Base-by-base conservation (phyloP, 2,888 invertebrate species). In the Cyclophora albipunctata region DNA sequence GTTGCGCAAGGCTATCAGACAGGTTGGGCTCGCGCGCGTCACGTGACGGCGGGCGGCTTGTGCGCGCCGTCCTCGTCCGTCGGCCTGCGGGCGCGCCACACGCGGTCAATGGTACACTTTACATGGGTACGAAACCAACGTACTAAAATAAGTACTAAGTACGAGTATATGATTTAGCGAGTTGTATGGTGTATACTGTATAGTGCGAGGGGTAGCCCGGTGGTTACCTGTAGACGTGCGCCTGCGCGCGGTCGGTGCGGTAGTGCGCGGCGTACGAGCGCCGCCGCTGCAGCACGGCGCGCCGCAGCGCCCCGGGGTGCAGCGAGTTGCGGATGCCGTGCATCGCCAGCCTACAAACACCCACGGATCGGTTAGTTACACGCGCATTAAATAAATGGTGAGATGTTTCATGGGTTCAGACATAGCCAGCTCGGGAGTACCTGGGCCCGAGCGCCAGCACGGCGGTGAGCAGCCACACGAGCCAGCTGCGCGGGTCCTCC, bases 401-500 rank as follows among this genome's bases (percentile, higher is more conserved):
- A 20, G 20, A 20, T 20, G 20, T 20, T 20, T 20, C 2, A 20
- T 20, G 20, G 20, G 1, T 20, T 20, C 20, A 20, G 20, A 20
- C 20, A 20, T 20, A 20, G 20, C 20, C 20, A 20, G 20, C 1
- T 20, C 20, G 20, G 20, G 20, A 20, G 20, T 85, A 96, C 96
- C 96, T 93, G 44, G 97, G 97, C 56, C 96, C 84, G 48, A 96
- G 86, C 48, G 97, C 94, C 45, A 94, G 85, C 40, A 96, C 93
- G 34, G 94, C 91, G 47, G 95, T 92, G 53, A 98, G 80, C 7
- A 94, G 63, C 47, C 96, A 91, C 40, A 94, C 91, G 49, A 96
- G 89, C 95, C 97, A 98, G 89, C 95, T 97, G 34, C 91, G 84
- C 3, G 93, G 91, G 55, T 94, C 92, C 34, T 83, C 79, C 69